A percentile compares a stretch with the other conserved stretches of the same genome.
phyloP scores from a whole-genome alignment of 2,797 vertebrate genomes.

The Chrysocyon brachyurus region DNA sequence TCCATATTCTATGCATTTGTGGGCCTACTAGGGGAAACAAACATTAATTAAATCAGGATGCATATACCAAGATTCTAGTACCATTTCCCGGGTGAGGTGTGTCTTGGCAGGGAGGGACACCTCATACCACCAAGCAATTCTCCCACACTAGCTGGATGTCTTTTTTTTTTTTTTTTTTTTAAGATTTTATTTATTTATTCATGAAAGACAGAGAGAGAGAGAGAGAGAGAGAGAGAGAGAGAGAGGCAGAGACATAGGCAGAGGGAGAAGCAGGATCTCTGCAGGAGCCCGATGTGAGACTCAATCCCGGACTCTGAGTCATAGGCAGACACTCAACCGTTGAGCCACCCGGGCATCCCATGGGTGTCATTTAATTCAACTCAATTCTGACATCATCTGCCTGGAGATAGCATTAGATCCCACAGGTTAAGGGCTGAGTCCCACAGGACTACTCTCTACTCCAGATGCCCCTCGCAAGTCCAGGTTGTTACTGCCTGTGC shows the following conservation, averaged over 20 bases:
- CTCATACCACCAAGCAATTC: neutral
- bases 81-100: neutral
- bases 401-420: neutral
- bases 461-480: neutral
- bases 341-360: too few relatives aligned
- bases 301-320: too few relatives aligned
- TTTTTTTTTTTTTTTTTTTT: neutral
- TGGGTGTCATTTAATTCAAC: neutral
- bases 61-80: neutral
- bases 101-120: rapidly evolving
- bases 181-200: too few relatives aligned
- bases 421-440: neutral
- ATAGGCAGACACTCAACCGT: too few relatives aligned
- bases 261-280: too few relatives aligned
- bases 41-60: neutral
- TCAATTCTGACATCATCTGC: neutral
- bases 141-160: neutral
- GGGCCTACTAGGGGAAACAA: neutral
- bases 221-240: too few relatives aligned
- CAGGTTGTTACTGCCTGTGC: neutral
- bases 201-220: too few relatives aligned
- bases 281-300: too few relatives aligned
- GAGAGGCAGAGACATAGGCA: too few relatives aligned
- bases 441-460: neutral
- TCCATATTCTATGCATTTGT: neutral